These are phyloP conservation scores for Chiroxiphia lanceolata DNA, from an alignment of 2,797 vertebrate species.

Conservation along the genomic window DNA sequence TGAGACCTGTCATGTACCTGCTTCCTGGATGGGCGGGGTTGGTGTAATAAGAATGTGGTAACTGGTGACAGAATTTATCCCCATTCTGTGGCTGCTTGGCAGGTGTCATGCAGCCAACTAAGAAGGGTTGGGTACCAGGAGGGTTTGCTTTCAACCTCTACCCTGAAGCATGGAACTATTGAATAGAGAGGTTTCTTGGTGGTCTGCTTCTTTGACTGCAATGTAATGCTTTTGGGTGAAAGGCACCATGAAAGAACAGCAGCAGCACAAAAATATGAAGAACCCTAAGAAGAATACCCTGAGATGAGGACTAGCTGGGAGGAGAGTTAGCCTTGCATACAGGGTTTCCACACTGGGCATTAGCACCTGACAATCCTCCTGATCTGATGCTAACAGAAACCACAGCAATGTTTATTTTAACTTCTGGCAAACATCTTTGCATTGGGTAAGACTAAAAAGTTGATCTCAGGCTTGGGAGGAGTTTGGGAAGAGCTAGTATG, in stretches of 20 bases:
- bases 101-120: background rate
- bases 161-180: background rate
- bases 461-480: constrained; percentile 41
- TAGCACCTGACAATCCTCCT: background rate
- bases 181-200: background rate
- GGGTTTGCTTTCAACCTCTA: background rate
- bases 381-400: constrained; percentile 8
- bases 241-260: background rate
- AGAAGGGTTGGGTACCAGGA: background rate
- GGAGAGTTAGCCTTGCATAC: background rate
- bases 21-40: background rate
- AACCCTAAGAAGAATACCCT: background rate
- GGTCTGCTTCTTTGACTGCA: background rate
- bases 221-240: background rate
- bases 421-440: background rate
- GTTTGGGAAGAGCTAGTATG: background rate
- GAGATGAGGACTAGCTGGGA: background rate
- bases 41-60: background rate
- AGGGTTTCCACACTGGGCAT: background rate
- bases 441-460: background rate
- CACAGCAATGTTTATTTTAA: constrained; percentile 2
- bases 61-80: background rate
- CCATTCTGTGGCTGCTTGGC: background rate
- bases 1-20: background rate
- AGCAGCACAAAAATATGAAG: background rate